phyloP scores from a whole-genome alignment of 2,888 invertebrate species.

The Eristalis intricaria region DNA sequence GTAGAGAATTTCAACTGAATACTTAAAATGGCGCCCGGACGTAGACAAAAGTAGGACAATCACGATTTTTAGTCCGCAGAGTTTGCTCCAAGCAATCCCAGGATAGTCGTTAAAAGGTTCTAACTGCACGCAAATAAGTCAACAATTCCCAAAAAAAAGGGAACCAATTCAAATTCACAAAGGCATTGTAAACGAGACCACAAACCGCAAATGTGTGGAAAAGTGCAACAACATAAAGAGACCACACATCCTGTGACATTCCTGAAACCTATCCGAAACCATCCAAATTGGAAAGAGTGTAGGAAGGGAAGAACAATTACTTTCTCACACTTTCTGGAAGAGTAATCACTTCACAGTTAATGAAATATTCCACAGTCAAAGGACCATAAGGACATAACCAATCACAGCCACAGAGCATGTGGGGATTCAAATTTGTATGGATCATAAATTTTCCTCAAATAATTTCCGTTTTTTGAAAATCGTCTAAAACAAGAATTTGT shows the following conservation, averaged over 20 bases:
- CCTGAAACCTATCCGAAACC: not conserved
- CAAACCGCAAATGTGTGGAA: not conserved
- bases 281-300: not conserved
- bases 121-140: too few relatives aligned
- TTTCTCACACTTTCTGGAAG: not conserved
- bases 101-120: too few relatives aligned
- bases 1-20: too few relatives aligned
- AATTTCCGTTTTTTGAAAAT: conserved; percentile 12
- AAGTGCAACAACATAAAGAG: not conserved
- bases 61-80: too few relatives aligned
- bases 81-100: too few relatives aligned
- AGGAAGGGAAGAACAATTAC: too few relatives aligned
- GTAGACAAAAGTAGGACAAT: too few relatives aligned
- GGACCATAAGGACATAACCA: not conserved
- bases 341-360: not conserved
- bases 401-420: not conserved
- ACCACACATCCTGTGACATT: not conserved
- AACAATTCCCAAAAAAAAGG: too few relatives aligned
- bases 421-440: conserved; percentile 15
- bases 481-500: not conserved
- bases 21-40: too few relatives aligned
- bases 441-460: conserved; percentile 28
- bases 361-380: not conserved
- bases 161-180: too few relatives aligned
- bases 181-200: not conserved